phyloP scores from a whole-genome alignment of 2,113 vertebrate species.

The Microcebus murinus region DNA sequence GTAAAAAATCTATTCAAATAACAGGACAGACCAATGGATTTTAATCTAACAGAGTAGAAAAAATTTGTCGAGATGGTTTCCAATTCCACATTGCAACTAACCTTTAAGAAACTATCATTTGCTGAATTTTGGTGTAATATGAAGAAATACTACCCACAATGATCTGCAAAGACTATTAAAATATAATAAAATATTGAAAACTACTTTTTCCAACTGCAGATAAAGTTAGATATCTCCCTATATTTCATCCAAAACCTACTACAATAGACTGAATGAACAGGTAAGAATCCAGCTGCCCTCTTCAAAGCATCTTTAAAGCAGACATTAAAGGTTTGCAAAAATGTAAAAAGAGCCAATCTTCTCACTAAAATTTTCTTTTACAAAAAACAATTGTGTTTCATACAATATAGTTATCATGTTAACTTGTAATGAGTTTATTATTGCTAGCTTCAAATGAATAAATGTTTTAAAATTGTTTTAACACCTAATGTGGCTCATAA shows the following conservation, averaged over 20 bases:
- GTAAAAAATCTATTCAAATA: neutral
- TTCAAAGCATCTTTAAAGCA: neutral
- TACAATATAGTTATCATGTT: neutral
- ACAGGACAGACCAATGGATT: neutral
- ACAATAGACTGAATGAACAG: neutral
- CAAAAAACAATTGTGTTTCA: neutral
- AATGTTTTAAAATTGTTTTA: neutral
- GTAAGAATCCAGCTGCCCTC: neutral
- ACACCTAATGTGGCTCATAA: neutral
- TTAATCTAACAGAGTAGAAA: neutral
- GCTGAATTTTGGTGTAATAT: neutral
- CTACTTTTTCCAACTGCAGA: neutral
- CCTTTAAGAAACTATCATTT: neutral
- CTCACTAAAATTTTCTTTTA: neutral
- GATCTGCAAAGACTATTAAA: neutral
- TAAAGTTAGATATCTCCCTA: neutral
- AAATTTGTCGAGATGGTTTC: neutral
- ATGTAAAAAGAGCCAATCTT: neutral
- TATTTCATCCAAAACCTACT: constrained; percentile 29
- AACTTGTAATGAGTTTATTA: neutral
- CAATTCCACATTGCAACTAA: neutral
- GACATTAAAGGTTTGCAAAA: neutral
- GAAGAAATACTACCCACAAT: neutral
- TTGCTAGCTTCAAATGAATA: neutral
- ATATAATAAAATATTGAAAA: neutral